Percentiles rank a stretch among this genome's conserved stretches.
Conservation (phyloP, 2,113 vertebrate genomes). For the Camelus bactrianus region DNA sequence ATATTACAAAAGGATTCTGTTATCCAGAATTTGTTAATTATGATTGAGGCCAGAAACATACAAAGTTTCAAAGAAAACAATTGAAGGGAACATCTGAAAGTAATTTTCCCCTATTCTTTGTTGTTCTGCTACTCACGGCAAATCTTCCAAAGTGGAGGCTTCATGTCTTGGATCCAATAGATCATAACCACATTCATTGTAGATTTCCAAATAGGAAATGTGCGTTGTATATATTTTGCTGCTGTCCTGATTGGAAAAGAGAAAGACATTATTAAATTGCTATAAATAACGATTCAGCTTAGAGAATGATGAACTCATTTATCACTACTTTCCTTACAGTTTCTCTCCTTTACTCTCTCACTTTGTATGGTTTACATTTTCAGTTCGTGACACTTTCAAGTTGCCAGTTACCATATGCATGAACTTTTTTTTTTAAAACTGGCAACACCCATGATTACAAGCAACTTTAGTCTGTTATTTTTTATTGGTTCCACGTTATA, state of each 20-base stretch:
- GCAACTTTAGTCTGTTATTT: slow-evolving; percentile 74
- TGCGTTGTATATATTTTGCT: slow-evolving; percentile 93
- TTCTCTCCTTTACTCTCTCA: not conserved
- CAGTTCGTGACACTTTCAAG: slow-evolving; percentile 65
- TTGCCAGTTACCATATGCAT: slow-evolving; percentile 50
- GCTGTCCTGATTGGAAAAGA: slow-evolving; percentile 89
- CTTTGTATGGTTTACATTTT: slow-evolving; percentile 64
- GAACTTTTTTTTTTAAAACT: slow-evolving; percentile 46
- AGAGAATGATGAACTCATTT: slow-evolving; percentile 34
- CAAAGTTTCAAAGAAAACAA: slow-evolving; percentile 72
- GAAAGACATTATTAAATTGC: slow-evolving; percentile 52
- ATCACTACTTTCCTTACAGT: not conserved
- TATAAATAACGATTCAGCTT: slow-evolving; percentile 40
- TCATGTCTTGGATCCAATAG: slow-evolving; percentile 94
- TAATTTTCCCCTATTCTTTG: slow-evolving; percentile 51
- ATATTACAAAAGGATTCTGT: slow-evolving; percentile 58
- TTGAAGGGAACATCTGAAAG: slow-evolving; percentile 65
- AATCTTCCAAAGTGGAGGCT: slow-evolving; percentile 94
- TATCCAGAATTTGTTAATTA: slow-evolving; percentile 70
- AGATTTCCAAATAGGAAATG: slow-evolving; percentile 98
- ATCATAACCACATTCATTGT: slow-evolving; percentile 98
- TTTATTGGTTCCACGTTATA: slow-evolving; percentile 73
- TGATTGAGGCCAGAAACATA: slow-evolving; percentile 51
- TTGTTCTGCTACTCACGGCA: slow-evolving; percentile 92
- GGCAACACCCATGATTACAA: slow-evolving; percentile 65